Evolutionary conservation across 2,113 vertebrate species (phyloP).

Genomic region (Sturnus vulgaris): DNA sequence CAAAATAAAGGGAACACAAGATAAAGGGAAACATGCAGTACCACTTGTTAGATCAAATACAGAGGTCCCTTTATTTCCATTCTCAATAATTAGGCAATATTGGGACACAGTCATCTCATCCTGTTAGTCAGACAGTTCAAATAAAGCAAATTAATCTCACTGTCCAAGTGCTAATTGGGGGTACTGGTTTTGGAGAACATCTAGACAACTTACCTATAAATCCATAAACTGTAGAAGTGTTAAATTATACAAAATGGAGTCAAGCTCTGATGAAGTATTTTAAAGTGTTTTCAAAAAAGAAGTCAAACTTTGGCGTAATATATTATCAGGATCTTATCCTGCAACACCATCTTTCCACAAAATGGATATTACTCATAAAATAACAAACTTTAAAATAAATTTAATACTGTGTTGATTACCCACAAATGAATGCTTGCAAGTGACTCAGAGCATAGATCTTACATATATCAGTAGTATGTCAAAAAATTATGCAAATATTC

Average conservation of each 20-base stretch:
- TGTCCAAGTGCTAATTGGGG: rapidly evolving
- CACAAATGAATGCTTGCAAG: not conserved
- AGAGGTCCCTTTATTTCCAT: not conserved
- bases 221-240: not conserved
- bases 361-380: not conserved
- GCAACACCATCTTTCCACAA: not conserved
- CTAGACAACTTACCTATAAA: not conserved
- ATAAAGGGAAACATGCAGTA: not conserved
- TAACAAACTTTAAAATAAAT: not conserved
- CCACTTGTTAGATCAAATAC: not conserved
- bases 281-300: not conserved
- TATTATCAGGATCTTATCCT: not conserved
- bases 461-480: not conserved
- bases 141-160: not conserved
- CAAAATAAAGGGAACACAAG: not conserved
- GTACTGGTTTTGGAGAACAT: not conserved
- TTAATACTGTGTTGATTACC: not conserved
- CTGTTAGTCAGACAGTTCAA: not conserved
- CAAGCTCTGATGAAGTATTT: not conserved
- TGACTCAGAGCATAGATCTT: not conserved
- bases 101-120: not conserved
- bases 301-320: not conserved
- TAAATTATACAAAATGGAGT: not conserved
- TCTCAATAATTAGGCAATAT: not conserved
- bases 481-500: not conserved